Conservation (phyloP, 1,140 invertebrate species). For the Micrasema longulum region DNA sequence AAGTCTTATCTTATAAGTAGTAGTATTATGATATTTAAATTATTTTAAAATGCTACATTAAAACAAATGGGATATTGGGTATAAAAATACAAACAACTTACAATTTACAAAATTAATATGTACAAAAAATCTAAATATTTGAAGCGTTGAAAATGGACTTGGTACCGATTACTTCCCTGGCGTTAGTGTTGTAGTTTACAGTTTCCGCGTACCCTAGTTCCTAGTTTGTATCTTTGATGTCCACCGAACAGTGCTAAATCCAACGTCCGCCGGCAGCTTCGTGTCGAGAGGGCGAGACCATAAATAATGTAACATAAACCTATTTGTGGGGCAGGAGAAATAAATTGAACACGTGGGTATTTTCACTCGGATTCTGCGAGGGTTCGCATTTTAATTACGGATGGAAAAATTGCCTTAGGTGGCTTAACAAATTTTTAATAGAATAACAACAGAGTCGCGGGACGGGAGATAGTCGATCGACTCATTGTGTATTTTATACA, state of each 20-base stretch:
- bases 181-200: too few species aligned
- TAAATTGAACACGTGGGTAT: slow-evolving; percentile 54
- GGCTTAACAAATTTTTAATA: slow-evolving; percentile 52
- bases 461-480: background rate
- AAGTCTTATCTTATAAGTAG: too few species aligned
- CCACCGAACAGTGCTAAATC: slow-evolving; percentile 37
- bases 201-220: too few species aligned
- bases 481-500: background rate
- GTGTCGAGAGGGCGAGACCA: slow-evolving; percentile 50
- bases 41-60: too few species aligned
- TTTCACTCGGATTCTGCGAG: slow-evolving; percentile 50
- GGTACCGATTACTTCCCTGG: too few species aligned
- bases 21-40: too few species aligned
- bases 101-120: too few species aligned
- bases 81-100: too few species aligned
- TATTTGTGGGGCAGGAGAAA: slow-evolving; percentile 53
- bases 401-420: slow-evolving; percentile 54
- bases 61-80: too few species aligned
- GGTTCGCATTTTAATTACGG: slow-evolving; percentile 52
- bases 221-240: slow-evolving; percentile 41
- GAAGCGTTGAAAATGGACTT: too few species aligned
- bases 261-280: slow-evolving; percentile 44
- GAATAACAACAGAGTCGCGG: slow-evolving; percentile 48
- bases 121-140: too few species aligned
- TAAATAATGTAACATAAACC: slow-evolving; percentile 56